phyloP scores from a whole-genome alignment of 1,140 invertebrate genomes.

The Forficula auricularia region DNA sequence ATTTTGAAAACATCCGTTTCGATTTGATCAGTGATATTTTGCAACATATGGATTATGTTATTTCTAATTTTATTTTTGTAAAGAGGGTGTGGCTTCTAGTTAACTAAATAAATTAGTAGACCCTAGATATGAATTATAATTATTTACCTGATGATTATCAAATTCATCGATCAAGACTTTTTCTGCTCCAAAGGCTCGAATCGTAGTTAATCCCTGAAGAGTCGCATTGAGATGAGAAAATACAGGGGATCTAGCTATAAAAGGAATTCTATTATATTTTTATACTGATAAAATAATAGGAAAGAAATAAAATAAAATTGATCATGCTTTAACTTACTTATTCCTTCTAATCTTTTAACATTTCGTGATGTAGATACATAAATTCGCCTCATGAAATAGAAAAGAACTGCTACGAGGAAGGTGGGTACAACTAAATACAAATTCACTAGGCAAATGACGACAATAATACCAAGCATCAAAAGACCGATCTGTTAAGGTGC shows the following conservation, averaged over 20 bases:
- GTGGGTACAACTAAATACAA: slow-evolving; percentile 55
- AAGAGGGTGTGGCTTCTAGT: too few relatives aligned
- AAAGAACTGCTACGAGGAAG: slow-evolving; percentile 43
- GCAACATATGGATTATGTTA: too few relatives aligned
- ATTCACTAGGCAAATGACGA: slow-evolving; percentile 55
- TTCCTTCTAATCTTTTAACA: slow-evolving; percentile 74
- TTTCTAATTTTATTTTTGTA: too few relatives aligned
- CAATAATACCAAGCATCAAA: slow-evolving; percentile 50
- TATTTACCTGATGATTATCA: slow-evolving; percentile 48
- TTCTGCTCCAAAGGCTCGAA: slow-evolving; percentile 67
- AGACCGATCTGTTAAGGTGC: slow-evolving; percentile 44
- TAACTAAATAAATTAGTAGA: too few relatives aligned
- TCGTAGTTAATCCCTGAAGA: slow-evolving; percentile 73
- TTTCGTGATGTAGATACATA: slow-evolving; percentile 68
- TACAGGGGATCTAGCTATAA: slow-evolving; percentile 56
- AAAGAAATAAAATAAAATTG: slow-evolving; percentile 4
- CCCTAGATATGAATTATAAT: too few relatives aligned
- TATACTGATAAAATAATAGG: background rate
- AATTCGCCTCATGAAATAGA: slow-evolving; percentile 53
- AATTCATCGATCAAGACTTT: slow-evolving; percentile 61
- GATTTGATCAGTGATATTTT: too few relatives aligned
- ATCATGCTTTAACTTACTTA: slow-evolving; percentile 44
- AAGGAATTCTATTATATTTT: slow-evolving; percentile 7
- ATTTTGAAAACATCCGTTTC: too few relatives aligned
- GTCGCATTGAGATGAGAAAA: slow-evolving; percentile 77